Conservation (phyloP, 1,140 invertebrate genomes). For the Eriosoma lanigerum region DNA sequence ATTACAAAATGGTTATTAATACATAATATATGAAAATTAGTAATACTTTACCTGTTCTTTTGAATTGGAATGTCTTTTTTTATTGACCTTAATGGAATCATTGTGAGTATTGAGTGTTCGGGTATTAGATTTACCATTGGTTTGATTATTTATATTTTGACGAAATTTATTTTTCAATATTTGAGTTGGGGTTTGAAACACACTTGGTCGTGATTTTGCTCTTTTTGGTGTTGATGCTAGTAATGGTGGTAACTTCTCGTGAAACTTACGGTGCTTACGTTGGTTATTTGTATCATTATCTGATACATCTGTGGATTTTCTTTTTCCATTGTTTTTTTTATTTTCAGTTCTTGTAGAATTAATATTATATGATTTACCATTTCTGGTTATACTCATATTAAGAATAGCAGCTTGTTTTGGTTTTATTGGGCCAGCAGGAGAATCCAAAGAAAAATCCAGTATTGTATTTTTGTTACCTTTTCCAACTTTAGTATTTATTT, state of each 20-base stretch:
- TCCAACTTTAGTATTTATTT: no score
- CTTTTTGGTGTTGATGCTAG: constrained; percentile 27
- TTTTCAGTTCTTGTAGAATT: background rate
- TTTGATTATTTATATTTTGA: background rate
- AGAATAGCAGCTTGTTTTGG: background rate
- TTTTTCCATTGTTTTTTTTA: background rate
- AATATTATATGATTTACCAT: constrained; percentile 8
- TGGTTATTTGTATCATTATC: no score
- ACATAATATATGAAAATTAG: no score
- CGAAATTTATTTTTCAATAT: constrained; percentile 8
- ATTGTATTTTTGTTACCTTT: background rate
- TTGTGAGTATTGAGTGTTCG: background rate
- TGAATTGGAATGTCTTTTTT: background rate
- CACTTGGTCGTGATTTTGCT: background rate
- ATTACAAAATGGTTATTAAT: no score
- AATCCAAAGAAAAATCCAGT: constrained; percentile 27
- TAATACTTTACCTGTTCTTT: constrained; percentile 31
- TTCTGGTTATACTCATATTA: constrained; percentile 16
- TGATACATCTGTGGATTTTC: no score
- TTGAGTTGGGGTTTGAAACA: constrained; percentile 18
- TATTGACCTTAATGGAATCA: constrained; percentile 14
- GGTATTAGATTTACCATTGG: background rate
- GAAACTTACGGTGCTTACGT: background rate
- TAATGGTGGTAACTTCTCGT: background rate
- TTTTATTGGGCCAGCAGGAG: constrained; percentile 25